A percentile compares a stretch with the other conserved stretches of the same genome.
Evolutionary conservation across 2,797 vertebrate genomes (phyloP).

Genomic region (Peromyscus nudipes): DNA sequence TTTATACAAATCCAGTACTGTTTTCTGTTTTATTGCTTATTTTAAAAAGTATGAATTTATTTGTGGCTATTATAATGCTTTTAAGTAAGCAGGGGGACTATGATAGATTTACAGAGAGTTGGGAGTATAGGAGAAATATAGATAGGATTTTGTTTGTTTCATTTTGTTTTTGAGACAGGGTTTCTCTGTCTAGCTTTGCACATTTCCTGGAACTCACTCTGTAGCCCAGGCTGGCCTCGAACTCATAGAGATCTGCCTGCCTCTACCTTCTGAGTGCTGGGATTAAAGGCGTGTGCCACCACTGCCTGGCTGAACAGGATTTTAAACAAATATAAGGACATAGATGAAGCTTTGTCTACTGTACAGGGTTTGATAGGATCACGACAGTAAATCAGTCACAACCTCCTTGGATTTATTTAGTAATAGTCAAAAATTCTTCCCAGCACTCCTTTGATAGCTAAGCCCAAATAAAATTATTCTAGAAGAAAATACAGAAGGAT

Average conservation of each 20-base stretch:
- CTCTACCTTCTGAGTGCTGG: no score
- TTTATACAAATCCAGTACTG: background rate
- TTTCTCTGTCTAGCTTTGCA: no score
- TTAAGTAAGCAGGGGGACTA: background rate
- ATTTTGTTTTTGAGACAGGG: no score
- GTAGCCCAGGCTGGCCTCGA: no score
- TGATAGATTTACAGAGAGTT: background rate
- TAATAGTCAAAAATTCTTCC: background rate
- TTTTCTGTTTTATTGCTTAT: background rate
- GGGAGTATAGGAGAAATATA: background rate
- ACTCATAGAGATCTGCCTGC: no score
- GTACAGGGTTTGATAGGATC: background rate
- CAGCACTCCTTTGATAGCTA: background rate
- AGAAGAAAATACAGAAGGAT: background rate
- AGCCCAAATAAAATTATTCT: background rate
- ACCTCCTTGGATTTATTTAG: background rate
- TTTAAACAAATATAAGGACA: background rate
- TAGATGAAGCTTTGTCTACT: background rate
- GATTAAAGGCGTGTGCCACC: no score
- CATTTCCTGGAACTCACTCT: no score
- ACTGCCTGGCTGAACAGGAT: background rate
- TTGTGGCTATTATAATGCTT: slow-evolving; percentile 16
- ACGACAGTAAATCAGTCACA: background rate
- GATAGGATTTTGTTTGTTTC: background rate
- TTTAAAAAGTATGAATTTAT: slow-evolving; percentile 13